Base-by-base conservation (phyloP, 2,888 invertebrate genomes). In the Apamea crenata region DNA sequence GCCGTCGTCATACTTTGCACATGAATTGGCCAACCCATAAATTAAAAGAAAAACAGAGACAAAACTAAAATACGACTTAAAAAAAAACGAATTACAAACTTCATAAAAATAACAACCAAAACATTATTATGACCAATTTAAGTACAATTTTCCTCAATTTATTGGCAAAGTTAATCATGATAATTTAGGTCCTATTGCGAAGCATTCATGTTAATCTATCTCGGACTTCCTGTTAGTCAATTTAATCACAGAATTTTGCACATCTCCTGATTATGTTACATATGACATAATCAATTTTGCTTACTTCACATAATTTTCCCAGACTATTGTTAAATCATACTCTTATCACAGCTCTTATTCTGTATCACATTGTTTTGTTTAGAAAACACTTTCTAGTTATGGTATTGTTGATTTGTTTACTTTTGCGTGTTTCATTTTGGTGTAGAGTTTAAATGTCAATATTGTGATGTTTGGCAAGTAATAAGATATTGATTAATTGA, bases 161-260 rank as follows among this genome's bases (percentile, higher is more conserved):
- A 59, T 68, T 66, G 21, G n/a, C 32, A 29, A 67, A 74, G 44
- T 29, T 40, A 32, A 29, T 59, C 29, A 16, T 32, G 32, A 61
- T 65, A 47, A 78, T 82, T 47, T 61, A 18, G 18, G 25, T 36
- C 44, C 47, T 56, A 76, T 71, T 81, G 53, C 63, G 29, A 44
- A 44, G 73, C 2, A 66, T 68, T 78, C 32, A 10, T 5, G 40
- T 61, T 70, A 80, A 85, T 86, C 67, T 72, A 32, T 68, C n/a
- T 32, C 7, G 3, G 29, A 72, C 67, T 83, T 74, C 74, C 83
- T 78, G 68, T 32, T 77, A 14, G 16, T 32, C 5, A 2, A 7
- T 65, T 61, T 85, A 75, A 73, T 85, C 82, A 76, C 68, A 61
- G 4, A 59, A 72, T 72, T 76, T 76, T 72, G 67, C 69, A 69